Base-by-base conservation (phyloP, 2,797 vertebrate genomes). In the Urosaurus nigricauda region DNA sequence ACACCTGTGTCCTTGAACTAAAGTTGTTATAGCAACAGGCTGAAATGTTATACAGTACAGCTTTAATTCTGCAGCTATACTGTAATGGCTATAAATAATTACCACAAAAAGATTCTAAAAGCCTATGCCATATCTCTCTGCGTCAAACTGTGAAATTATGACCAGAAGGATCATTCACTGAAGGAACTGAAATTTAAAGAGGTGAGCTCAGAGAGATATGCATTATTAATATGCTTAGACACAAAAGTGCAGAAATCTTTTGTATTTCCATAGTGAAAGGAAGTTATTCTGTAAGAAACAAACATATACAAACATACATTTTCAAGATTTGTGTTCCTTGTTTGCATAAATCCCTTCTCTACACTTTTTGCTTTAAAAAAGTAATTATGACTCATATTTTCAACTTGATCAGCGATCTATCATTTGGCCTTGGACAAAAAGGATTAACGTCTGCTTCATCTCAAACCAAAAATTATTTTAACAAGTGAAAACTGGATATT, bases 11-110 rank as follows among this genome's bases (percentile, higher is more conserved):
- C 94, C 92, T 95, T 96, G 93, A 93, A 94, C 93, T 79, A 93
- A 85, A 83, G 86, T 97, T 94, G 93, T 95, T 92, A 96, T 96
- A 94, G 95, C 93, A 96, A 96, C 96, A 88, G 90, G 63, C 79
- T 94, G 89, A 95, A 93, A 93, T 93, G 56, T 93, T 94, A 87
- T 56, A 84, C 68, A 87, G 87, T 56, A 84, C 63, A 87, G 87
- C 71, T 88, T 94, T 95, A 91, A 91, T 89, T 87, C 80, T 93
- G n/a, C 37, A 86, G 73, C 74, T 74, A 1, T 89, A 91, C 60
- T 84, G 90, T 70, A 87, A 73, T 56, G 87, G 82, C 53, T 88
- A 90, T 86, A 93, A 93, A 73, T 93, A 95, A 95, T 95, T 91
- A 47, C 82, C 17, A 43, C 21, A 47, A 85, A 81, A 84, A 51